These are phyloP conservation scores for Amia ocellicauda DNA, from an alignment of 2,113 vertebrate species.

Conservation along the genomic window DNA sequence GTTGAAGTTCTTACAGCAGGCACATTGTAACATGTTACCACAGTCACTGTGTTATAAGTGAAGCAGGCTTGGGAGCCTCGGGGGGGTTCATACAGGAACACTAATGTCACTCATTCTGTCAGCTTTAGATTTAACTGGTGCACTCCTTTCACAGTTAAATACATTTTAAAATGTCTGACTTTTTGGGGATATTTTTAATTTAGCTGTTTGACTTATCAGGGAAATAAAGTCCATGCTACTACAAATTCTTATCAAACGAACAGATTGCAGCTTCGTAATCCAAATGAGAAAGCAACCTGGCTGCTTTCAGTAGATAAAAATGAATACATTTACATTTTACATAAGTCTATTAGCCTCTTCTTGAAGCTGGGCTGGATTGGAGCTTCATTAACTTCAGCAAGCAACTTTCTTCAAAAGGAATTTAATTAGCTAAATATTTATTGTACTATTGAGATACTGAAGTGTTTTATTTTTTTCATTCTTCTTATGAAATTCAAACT, in stretches of 20 bases:
- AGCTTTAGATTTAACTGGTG: too few species aligned
- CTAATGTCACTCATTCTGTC: too few species aligned
- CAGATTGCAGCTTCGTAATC: background rate
- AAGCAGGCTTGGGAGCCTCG: too few species aligned
- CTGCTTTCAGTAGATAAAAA: background rate
- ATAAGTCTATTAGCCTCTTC: conserved; percentile 3
- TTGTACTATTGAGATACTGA: background rate
- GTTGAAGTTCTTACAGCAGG: too few species aligned
- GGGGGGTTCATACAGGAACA: too few species aligned
- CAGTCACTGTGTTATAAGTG: too few species aligned
- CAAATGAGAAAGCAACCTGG: background rate
- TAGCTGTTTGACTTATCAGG: background rate
- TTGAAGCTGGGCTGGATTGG: background rate
- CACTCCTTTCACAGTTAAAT: too few species aligned
- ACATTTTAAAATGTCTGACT: too few species aligned
- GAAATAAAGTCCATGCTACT: background rate
- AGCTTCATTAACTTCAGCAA: background rate
- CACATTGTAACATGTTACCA: too few species aligned
- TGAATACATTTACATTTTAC: conserved; percentile 4
- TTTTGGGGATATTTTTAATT: conserved; percentile 1
- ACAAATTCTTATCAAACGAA: background rate
- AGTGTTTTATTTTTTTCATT: background rate
- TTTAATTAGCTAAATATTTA: conserved; percentile 4
- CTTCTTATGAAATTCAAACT: background rate
- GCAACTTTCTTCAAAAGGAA: background rate